A percentile compares a stretch with the other conserved stretches of the same genome.
Conservation (phyloP, 2,113 vertebrate genomes). For the Tragulus kanchil region DNA sequence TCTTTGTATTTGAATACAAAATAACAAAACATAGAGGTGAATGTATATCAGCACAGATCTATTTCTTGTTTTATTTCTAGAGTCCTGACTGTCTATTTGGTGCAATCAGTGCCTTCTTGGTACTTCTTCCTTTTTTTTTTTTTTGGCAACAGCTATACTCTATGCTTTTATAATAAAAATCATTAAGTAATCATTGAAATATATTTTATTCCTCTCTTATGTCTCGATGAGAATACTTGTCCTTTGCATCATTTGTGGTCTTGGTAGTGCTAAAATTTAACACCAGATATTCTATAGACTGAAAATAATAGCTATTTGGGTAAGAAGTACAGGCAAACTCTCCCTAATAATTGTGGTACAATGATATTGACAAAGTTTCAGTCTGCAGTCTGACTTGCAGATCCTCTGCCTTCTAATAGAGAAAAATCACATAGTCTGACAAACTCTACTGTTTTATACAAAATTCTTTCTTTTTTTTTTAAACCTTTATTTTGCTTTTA, state of each 20-base stretch:
- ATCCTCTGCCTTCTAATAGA: slow-evolving; percentile 12
- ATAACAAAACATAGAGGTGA: background rate
- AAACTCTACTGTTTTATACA: slow-evolving; percentile 31
- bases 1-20: background rate
- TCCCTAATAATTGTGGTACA: background rate
- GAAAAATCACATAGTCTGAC: slow-evolving; percentile 2
- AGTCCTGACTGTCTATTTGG: background rate
- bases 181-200: background rate
- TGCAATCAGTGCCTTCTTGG: background rate
- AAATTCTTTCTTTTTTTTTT: background rate
- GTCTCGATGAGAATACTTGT: background rate
- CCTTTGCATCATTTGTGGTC: background rate
- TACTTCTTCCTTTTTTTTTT: background rate
- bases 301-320: background rate
- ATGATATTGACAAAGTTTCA: slow-evolving; percentile 30
- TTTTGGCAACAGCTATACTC: background rate
- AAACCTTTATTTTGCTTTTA: too few species aligned
- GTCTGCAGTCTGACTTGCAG: background rate
- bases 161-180: slow-evolving; percentile 15
- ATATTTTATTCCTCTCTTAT: background rate
- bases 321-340: background rate
- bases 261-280: background rate
- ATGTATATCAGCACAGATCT: background rate
- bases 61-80: background rate
- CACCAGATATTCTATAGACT: background rate